These are phyloP conservation scores for Melanocharis versteri DNA, from an alignment of 2,113 vertebrate genomes.

Conservation along the genomic window DNA sequence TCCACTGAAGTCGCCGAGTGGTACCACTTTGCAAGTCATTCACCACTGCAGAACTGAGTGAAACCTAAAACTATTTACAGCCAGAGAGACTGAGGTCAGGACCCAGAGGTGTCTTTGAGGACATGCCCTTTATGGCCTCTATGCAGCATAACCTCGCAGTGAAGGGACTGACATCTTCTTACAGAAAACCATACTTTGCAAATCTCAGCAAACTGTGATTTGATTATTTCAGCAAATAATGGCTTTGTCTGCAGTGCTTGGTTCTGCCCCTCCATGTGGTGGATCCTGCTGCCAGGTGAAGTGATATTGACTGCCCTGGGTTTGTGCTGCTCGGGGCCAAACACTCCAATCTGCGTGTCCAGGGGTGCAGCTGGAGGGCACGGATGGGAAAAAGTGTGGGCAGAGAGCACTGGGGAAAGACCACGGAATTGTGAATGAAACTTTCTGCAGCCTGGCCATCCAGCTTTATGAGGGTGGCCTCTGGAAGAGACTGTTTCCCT, in stretches of 20 bases:
- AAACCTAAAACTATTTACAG: not conserved
- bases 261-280: not conserved
- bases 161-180: not conserved
- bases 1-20: not conserved
- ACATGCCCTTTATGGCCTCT: not conserved
- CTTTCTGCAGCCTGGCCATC: not conserved
- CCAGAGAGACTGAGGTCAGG: not conserved
- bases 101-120: not conserved
- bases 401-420: not conserved
- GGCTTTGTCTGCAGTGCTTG: not conserved
- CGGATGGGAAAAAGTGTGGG: accelerated
- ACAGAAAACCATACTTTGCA: not conserved
- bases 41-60: not conserved
- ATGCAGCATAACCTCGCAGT: not conserved
- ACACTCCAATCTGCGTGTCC: not conserved
- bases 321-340: not conserved
- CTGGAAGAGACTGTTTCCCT: not conserved
- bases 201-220: not conserved
- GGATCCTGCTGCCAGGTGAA: not conserved
- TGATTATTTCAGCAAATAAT: not conserved
- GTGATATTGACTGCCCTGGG: not conserved
- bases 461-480: not conserved
- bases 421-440: not conserved
- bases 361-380: not conserved
- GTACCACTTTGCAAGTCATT: accelerated